Evolutionary conservation across 1,140 invertebrate genomes (phyloP).

Genomic region (Drosophila ercepeae): DNA sequence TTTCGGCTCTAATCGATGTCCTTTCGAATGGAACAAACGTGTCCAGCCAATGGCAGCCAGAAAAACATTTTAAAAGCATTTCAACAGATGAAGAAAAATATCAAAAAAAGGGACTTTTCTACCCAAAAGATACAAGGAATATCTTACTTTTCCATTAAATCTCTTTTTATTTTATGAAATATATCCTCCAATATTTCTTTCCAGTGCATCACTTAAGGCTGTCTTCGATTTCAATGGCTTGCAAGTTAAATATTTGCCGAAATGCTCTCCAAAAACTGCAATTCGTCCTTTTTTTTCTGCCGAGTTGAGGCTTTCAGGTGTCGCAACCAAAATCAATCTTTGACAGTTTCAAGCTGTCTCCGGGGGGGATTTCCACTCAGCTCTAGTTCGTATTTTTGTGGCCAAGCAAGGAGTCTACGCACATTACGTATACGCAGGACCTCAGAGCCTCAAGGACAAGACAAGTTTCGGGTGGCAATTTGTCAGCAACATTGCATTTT

Average conservation of each 20-base stretch:
- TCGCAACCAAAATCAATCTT: constrained; percentile 63
- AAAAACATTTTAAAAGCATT: too few relatives aligned
- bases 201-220: constrained; percentile 2
- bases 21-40: neutral
- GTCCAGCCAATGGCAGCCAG: too few relatives aligned
- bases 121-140: too few relatives aligned
- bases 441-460: constrained; percentile 17
- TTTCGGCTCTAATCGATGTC: constrained; percentile 29
- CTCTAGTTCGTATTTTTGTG: neutral
- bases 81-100: too few relatives aligned
- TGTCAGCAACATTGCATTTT: constrained; percentile 52
- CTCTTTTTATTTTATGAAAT: neutral
- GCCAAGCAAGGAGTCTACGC: constrained; percentile 11
- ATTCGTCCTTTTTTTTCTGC: constrained; percentile 4
- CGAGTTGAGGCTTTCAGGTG: constrained; percentile 10
- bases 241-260: constrained; percentile 62
- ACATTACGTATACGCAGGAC: constrained; percentile 33
- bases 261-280: constrained; percentile 1
- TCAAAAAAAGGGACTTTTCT: too few relatives aligned
- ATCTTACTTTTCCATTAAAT: neutral
- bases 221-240: constrained; percentile 8
- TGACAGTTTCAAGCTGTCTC: constrained; percentile 46
- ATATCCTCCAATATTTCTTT: neutral
- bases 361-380: constrained; percentile 13
- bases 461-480: constrained; percentile 53